These are phyloP conservation scores for Acholoe squamosa DNA, from an alignment of 2,888 invertebrate genomes.

Conservation along the genomic window DNA sequence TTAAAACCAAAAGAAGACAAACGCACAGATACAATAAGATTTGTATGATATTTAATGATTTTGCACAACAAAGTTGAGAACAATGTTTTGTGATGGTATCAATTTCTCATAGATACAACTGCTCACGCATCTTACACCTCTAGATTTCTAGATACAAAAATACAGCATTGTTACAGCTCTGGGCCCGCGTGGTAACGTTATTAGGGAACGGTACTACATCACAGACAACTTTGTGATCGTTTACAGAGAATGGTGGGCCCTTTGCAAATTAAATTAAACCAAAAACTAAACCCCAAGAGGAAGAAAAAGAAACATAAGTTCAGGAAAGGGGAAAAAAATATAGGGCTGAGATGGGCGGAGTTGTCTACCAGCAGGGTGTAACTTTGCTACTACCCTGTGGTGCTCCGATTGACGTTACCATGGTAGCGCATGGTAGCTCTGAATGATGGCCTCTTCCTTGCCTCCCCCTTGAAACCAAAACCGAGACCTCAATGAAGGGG, in stretches of 20 bases:
- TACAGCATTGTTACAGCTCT: slow-evolving; percentile 58
- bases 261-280: slow-evolving; percentile 56
- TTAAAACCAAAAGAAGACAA: slow-evolving; percentile 59
- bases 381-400: slow-evolving; percentile 22
- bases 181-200: slow-evolving; percentile 59
- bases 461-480: slow-evolving; percentile 39
- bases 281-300: slow-evolving; percentile 50
- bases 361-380: neutral
- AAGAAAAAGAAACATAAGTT: slow-evolving; percentile 29
- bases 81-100: slow-evolving; percentile 65
- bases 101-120: slow-evolving; percentile 63
- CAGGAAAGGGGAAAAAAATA: slow-evolving; percentile 30
- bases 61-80: slow-evolving; percentile 67
- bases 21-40: slow-evolving; percentile 60
- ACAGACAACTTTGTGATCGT: slow-evolving; percentile 57
- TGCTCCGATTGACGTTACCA: slow-evolving; percentile 42
- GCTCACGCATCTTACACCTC: slow-evolving; percentile 63
- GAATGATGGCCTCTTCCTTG: slow-evolving; percentile 53
- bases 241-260: slow-evolving; percentile 58
- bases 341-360: slow-evolving; percentile 58
- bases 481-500: slow-evolving; percentile 6
- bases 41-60: slow-evolving; percentile 66
- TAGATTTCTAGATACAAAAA: slow-evolving; percentile 65
- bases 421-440: slow-evolving; percentile 18
- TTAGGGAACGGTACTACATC: slow-evolving; percentile 56